Conservation (phyloP, 1,140 invertebrate species). For the Semibalanus balanoides region DNA sequence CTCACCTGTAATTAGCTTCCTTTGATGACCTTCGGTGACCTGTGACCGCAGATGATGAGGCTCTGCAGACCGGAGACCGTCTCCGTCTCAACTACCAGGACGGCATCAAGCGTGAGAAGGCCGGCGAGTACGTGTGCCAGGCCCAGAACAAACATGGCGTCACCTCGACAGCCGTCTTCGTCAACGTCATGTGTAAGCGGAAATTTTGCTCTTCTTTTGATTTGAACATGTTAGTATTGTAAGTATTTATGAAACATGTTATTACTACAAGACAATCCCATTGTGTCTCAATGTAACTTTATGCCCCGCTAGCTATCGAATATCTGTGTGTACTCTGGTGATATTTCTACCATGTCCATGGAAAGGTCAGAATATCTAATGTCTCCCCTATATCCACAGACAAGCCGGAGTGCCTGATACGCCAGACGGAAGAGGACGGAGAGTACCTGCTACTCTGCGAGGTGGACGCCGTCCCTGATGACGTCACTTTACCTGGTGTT, state of each 20-base stretch:
- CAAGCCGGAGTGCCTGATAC: constrained; percentile 67
- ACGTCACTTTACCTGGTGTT: constrained; percentile 65
- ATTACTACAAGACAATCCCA: too few species aligned
- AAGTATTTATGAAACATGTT: too few species aligned
- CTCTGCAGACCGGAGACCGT: constrained; percentile 26
- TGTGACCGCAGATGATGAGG: constrained; percentile 29
- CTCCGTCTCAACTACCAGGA: constrained; percentile 41
- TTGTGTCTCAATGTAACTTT: too few species aligned
- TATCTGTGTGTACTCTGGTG: too few species aligned
- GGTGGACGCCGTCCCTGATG: constrained; percentile 59
- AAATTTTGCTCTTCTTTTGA: too few species aligned
- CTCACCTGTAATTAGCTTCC: too few species aligned
- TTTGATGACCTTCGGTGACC: too few species aligned
- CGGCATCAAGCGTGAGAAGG: constrained; percentile 41
- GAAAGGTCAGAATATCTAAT: too few species aligned
- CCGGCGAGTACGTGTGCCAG: constrained; percentile 56
- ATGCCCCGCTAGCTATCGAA: too few species aligned
- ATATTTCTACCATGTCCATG: too few species aligned
- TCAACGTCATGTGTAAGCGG: constrained; percentile 17
- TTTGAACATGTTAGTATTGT: too few species aligned
- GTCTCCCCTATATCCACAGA: too few species aligned
- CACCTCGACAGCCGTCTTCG: constrained; percentile 46
- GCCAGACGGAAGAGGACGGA: constrained; percentile 51
- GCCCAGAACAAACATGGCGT: constrained; percentile 60
- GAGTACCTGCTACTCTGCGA: constrained; percentile 59